Base-by-base conservation (phyloP, 1,140 invertebrate species). In the Ostrea denselamellosa region DNA sequence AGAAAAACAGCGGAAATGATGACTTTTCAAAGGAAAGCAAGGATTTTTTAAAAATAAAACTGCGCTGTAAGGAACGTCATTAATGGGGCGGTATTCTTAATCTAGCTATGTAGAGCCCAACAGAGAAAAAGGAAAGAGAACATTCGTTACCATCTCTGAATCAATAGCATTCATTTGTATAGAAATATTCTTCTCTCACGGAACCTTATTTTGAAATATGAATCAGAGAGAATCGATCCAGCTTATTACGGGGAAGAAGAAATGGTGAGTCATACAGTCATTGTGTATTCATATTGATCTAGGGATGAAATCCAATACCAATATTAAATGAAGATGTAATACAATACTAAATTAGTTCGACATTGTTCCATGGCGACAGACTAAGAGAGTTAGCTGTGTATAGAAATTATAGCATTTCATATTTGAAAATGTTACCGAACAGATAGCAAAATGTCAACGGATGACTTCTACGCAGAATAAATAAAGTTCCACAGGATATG, bases 221-320 rank as follows among this genome's bases (percentile, higher is more conserved):
- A 34, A 14, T 77, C 68, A 34, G 28, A 62, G 58, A 34, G 28
- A 14, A 77, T 77, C 28, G 68, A 77, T 77, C 68, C n/a, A 52
- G 28, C 17, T 10, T 22, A n/a, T n/a, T 51, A 10, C 17, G 44
- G 25, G 71, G 25, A n/a, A n/a, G 19, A 10, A 83, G n/a, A 22
- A 44, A 2, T 14, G 53, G 19, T 53, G 82, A 53, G 34, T 53
- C 82, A 53, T 25, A 2, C 53, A 44, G 19, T n/a, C 14, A 10
- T n/a, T 83, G 82, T 53, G 53, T 83, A 83, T 83, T 53, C 19
- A 84, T 52, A 28, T 56, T 52, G 54, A 56, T 53, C 25, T 84
- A 19, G 52, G 19, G 22, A 28, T 53, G 54, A 84, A 52, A 54
- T 84, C 28, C n/a, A 22, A 53, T 52, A 84, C 83, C 10, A 54